Evolutionary conservation across 2,113 vertebrate genomes (phyloP), one percentile per base, ranked within the genome.

Genomic region (Cinclus cinclus): DNA sequence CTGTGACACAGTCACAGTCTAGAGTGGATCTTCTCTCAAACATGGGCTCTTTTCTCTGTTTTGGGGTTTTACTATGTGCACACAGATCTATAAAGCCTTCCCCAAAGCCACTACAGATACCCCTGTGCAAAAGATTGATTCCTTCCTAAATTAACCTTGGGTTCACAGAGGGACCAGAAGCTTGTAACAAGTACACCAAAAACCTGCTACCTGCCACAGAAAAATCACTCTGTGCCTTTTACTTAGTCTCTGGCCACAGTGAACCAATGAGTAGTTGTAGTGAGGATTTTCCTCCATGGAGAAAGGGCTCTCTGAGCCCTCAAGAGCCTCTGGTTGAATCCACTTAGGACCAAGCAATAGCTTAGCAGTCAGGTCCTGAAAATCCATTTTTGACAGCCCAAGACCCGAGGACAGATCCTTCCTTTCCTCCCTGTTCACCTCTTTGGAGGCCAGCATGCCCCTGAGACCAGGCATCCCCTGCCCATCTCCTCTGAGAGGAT

Each of bases 1-100:
- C 49, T 15, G 3, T 46, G 23, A 25, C 13, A 23, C 1, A 17
- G 28, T 14, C n/a, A 9, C 23, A 42, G 21, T 11, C 47, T 56
- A 42, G n/a, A 59, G 25, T 0, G 2, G 15, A 13, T 60, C 9
- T 71, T 28, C 17, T 42, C 71, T 64, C 79, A 30, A 16, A 49
- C 4, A 33, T 49, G 39, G 20, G 11, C n/a, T 70, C 53, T 60
- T 55, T 39, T 50, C 18, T 58, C 49, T 76, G 0, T 62, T 95
- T 47, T 4, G 4, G 5, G 53, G 42, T 12, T 81, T 58, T 31
- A 62, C 24, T 5, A 1, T 0, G 0, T 10, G 7, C 13, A 24
- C 31, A 14, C 22, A 39, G 58, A 41, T 41, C 44, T 5, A 23
- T 13, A 53, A 87, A 49, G 22, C 50, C 28, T 87, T 80, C 8